Evolutionary conservation across 2,888 invertebrate genomes (phyloP).

Genomic region (Chymomyza amoena): DNA sequence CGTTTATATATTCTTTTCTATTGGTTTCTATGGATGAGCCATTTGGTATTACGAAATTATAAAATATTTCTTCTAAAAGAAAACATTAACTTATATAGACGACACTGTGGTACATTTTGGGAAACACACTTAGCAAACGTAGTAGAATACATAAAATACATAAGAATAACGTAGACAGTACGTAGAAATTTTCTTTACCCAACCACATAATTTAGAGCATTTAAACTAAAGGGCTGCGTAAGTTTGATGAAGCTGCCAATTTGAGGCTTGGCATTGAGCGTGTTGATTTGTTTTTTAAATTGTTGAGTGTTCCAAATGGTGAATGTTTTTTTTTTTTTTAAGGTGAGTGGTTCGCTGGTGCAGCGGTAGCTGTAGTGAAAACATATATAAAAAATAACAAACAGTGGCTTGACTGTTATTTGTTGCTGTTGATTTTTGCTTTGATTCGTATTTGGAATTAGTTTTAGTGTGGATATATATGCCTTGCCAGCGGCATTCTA

Average conservation of each 20-base stretch:
- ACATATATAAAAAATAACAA: conserved; percentile 13
- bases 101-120: neutral
- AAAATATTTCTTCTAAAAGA: neutral
- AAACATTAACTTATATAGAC: neutral
- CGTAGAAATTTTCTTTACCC: neutral
- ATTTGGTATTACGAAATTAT: neutral
- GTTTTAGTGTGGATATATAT: conserved; percentile 16
- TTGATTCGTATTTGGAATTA: conserved; percentile 30
- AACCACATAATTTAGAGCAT: neutral
- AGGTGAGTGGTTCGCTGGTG: neutral
- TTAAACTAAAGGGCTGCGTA: neutral
- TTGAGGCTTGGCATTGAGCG: neutral
- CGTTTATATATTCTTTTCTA: neutral
- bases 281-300: neutral
- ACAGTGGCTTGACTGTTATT: conserved; percentile 12
- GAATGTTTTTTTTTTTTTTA: conserved; percentile 20
- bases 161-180: neutral
- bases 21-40: neutral
- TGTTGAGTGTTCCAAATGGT: conserved; percentile 10
- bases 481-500: conserved; percentile 30
- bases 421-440: conserved; percentile 23
- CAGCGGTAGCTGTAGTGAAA: neutral
- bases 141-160: neutral
- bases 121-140: neutral
- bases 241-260: neutral